Evolutionary conservation across 2,888 invertebrate genomes (phyloP).

Genomic region (Lottia scabra): DNA sequence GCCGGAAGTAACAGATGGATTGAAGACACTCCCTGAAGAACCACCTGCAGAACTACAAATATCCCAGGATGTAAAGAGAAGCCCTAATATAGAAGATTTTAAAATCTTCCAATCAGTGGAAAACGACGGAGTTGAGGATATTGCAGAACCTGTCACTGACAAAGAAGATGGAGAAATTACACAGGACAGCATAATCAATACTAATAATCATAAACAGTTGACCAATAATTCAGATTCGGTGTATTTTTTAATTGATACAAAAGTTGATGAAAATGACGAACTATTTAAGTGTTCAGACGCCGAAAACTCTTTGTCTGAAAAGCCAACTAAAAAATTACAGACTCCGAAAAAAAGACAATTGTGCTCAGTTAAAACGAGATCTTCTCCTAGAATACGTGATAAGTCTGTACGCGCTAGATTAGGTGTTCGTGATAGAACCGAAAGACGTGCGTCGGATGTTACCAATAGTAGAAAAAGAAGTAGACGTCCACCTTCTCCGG

Average conservation of each 20-base stretch:
- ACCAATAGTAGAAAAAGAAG: background rate
- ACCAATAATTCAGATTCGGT: background rate
- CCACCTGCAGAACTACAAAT: no score
- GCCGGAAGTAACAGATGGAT: no score
- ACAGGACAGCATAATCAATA: background rate
- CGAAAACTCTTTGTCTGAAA: background rate
- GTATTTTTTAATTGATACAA: background rate
- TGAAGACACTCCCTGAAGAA: no score
- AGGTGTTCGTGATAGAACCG: background rate
- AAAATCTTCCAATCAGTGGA: background rate
- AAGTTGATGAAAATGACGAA: background rate
- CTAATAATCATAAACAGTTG: background rate
- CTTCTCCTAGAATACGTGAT: background rate
- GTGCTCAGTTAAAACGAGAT: background rate
- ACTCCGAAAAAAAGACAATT: background rate
- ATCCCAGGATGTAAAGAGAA: background rate
- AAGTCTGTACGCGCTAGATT: background rate
- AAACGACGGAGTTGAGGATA: background rate
- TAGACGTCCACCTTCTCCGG: background rate
- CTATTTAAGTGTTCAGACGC: background rate
- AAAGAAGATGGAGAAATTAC: slow-evolving; percentile 1
- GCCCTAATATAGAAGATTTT: background rate
- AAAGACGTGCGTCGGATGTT: background rate
- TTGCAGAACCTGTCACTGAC: background rate
- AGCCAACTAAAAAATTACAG: background rate